Conservation (phyloP, 2,113 vertebrate genomes). For the Thermophis baileyi region DNA sequence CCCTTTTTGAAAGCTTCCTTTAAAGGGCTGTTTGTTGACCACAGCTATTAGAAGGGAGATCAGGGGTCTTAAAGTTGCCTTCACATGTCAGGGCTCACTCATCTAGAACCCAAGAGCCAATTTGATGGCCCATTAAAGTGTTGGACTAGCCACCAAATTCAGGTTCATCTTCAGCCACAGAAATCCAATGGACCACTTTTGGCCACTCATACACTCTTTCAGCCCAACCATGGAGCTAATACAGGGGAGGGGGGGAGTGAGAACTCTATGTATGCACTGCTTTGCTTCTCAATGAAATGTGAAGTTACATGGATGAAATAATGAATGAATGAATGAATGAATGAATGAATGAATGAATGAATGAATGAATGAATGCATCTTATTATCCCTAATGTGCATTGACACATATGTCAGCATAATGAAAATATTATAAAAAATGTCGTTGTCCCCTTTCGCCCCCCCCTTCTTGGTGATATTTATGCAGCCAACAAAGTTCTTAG, state of each 20-base stretch:
- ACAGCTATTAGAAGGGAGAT: background rate
- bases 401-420: background rate
- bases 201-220: background rate
- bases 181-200: background rate
- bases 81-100: background rate
- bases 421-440: background rate
- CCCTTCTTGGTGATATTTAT: background rate
- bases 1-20: background rate
- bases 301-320: background rate
- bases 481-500: background rate
- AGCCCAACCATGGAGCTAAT: background rate
- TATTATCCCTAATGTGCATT: background rate
- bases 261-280: background rate
- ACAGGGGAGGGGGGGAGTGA: background rate
- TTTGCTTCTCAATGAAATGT: background rate
- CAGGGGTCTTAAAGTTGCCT: background rate
- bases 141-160: background rate
- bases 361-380: background rate
- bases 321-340: background rate
- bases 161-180: background rate
- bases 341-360: background rate
- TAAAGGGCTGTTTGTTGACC: background rate
- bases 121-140: background rate
- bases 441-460: accelerated
- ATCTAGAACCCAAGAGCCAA: background rate